Base-by-base conservation (phyloP, 2,113 vertebrate species). In the Arvicanthis niloticus region DNA sequence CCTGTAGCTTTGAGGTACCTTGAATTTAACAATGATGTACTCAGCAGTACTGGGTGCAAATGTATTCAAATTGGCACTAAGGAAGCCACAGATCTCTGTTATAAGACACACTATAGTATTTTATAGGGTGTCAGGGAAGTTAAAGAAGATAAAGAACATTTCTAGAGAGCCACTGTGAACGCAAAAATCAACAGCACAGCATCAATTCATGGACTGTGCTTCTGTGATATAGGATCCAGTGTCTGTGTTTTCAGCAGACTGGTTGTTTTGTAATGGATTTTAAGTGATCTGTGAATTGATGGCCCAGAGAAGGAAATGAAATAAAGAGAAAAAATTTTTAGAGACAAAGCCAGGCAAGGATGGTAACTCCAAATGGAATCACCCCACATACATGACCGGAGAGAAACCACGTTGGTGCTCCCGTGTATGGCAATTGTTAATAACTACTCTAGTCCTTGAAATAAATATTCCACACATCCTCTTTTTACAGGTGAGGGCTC, bases 41-140 rank as follows among this genome's bases (percentile, higher is more conserved):
- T 96, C 94, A 75, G 88, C 92, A 96, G 70, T 60, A 94, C 1
- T 91, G 95, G 70, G 88, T 95, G 77, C 77, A 97, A 97, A 97
- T 93, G 93, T 95, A 96, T 98, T 97, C 96, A 98, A 96, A 97
- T 95, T 67, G 94, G 94, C 91, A 68, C 89, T 81, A 91, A 97
- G 91, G 82, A 97, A 97, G 93, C 73, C 85, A 85, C 94, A 98
- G 86, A 97, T 97, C 81, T 97, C 89, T 91, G 76, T 91, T 91
- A 65, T 85, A 92, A 97, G 97, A 96, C 72, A 96, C 65, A 40
- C 51, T 70, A 0, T 88, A 60, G 86, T 94, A 85, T 80, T 96
- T 95, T 96, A 75, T 91, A 88, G 56, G 91, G 94, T 9, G 3
- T 86, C 82, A 97, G 65, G 82, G 75, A 97, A 97, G 92, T 95